phyloP scores from a whole-genome alignment of 1,140 invertebrate genomes.

The silkworm (Bombyx mori) region DNA sequence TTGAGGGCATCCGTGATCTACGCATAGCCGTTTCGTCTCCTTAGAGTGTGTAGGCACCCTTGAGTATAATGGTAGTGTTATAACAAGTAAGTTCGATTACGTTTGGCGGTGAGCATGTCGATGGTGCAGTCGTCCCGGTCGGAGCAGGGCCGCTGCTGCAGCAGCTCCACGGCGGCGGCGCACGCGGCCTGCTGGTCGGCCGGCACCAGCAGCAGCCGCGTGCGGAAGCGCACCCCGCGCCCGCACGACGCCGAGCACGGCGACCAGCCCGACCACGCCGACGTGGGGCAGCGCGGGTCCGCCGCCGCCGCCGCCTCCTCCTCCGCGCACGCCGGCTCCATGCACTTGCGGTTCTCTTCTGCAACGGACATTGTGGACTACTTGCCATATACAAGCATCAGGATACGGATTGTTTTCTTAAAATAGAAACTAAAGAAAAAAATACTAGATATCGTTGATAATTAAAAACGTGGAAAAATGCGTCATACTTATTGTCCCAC shows the following conservation, averaged over 20 bases:
- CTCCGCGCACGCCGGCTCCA: constrained; percentile 74
- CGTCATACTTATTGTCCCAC: no score
- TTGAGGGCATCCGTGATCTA: no score
- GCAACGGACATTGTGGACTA: background rate
- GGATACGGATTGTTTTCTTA: no score
- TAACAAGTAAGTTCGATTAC: constrained; percentile 46
- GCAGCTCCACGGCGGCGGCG: constrained; percentile 73
- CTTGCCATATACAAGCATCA: no score
- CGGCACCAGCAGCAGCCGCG: constrained; percentile 77
- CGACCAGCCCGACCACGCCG: constrained; percentile 77
- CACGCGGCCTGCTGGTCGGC: constrained; percentile 74
- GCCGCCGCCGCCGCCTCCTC: constrained; percentile 72
- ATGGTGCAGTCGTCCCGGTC: constrained; percentile 78
- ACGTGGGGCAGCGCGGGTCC: constrained; percentile 72
- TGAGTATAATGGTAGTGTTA: background rate
- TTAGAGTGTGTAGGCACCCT: no score
- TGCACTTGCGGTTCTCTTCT: constrained; percentile 84
- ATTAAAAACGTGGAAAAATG: no score
- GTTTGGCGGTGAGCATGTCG: constrained; percentile 81
- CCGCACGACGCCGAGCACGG: constrained; percentile 80
- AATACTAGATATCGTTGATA: no score
- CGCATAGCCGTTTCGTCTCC: no score
- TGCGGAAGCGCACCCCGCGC: constrained; percentile 69
- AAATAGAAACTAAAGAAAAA: no score
- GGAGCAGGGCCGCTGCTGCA: constrained; percentile 77